phyloP scores from a whole-genome alignment of 2,113 vertebrate species.

The Menura novaehollandiae region DNA sequence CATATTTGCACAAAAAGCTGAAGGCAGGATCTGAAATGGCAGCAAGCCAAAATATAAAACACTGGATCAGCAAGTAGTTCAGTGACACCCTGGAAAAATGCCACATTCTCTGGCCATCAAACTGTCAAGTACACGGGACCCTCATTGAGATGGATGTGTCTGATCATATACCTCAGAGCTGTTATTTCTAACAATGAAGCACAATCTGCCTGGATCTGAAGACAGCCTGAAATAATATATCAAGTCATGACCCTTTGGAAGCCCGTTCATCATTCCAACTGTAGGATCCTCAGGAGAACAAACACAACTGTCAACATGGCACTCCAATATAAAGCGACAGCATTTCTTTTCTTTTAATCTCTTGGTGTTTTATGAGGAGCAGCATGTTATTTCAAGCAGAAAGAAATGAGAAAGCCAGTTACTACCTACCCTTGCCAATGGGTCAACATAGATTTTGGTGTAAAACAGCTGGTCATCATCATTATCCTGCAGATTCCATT shows the following conservation, averaged over 20 bases:
- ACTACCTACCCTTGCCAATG: conserved; percentile 81
- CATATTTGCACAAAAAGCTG: background rate
- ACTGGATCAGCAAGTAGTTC: conserved; percentile 23
- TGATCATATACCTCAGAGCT: conserved; percentile 10
- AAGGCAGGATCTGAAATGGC: conserved; percentile 18
- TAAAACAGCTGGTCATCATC: conserved; percentile 99
- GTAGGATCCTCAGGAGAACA: background rate
- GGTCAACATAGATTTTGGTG: conserved; percentile 92
- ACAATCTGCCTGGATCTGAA: background rate
- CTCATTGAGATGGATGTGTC: conserved; percentile 21
- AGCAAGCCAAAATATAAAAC: conserved; percentile 19
- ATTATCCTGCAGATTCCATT: conserved; percentile 94
- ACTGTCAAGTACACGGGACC: background rate
- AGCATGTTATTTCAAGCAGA: background rate
- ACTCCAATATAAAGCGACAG: background rate
- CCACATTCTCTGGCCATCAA: background rate
- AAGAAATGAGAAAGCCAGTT: background rate
- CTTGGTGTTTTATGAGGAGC: background rate
- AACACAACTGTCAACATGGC: background rate
- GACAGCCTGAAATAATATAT: conserved; percentile 16
- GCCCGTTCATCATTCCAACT: background rate
- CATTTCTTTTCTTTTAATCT: background rate
- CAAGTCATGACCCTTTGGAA: background rate
- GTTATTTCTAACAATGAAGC: background rate
- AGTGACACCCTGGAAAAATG: conserved; percentile 17